Base-by-base conservation (phyloP, 2,113 vertebrate species). In the Hemichromis elongatus region DNA sequence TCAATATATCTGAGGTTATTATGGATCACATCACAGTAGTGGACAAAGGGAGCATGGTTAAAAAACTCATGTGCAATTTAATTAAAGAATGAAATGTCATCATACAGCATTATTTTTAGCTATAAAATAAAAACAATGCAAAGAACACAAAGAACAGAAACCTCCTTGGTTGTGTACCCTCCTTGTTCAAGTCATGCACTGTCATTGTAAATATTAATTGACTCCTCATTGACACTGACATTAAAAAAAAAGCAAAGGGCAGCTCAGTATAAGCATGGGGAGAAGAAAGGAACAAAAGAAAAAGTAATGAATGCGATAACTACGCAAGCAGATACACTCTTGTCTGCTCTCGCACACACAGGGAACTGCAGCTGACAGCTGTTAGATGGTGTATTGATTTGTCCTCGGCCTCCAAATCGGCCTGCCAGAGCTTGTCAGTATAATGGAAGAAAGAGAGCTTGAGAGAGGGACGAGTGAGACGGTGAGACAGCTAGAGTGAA, bases 381-480 rank as follows among this genome's bases (percentile, higher is more conserved):
- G 88, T 90, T 90, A 92, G 93, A 93, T 94, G 88, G 90, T 84
- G 89, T 93, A 94, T 94, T 88, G 94, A 94, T 92, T 92, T 91
- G 87, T 94, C 90, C 90, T 92, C 75, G 8, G 80, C 42, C 88
- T 92, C 83, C 77, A 81, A 68, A 86, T 81, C 80, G 66, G 85
- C 68, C 89, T 92, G 91, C 83, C 89, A 93, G 85, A 91, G 88
- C 90, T 84, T 88, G 93, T 92, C 90, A 92, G 92, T 90, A 92
- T 93, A 92, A 91, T 91, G 92, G 90, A 82, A 87, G 88, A 83
- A 92, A 66, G 86, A 86, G 77, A 61, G 81, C 53, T 78, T 37
- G 79, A 83, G 50, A 73, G 77, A 70, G 33, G 79, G 45, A 84
- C 30, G 77, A 85, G 70, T 66, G 33, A 84, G 87, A 78, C 35